These are phyloP conservation scores for Falco berigora DNA, from an alignment of 2,797 vertebrate genomes.

Conservation along the genomic window DNA sequence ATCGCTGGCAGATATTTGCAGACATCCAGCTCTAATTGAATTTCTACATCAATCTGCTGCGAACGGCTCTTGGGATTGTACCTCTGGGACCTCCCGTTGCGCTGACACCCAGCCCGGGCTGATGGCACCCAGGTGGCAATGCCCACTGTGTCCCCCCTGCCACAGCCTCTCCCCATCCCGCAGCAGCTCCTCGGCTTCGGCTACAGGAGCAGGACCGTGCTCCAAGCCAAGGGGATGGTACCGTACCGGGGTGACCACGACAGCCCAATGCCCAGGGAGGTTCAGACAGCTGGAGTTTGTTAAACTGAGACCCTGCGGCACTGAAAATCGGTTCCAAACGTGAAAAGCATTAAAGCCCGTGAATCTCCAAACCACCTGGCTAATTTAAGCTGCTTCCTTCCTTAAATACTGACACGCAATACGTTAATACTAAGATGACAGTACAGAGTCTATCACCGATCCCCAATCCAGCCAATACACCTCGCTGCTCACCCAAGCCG, in stretches of 20 bases:
- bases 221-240: accelerated
- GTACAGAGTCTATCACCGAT: accelerated
- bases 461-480: background rate
- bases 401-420: background rate
- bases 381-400: background rate
- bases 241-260: accelerated
- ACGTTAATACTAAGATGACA: background rate
- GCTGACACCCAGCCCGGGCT: background rate
- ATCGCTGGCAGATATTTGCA: background rate
- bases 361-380: background rate
- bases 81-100: background rate
- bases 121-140: background rate
- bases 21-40: background rate
- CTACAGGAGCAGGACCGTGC: background rate
- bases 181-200: background rate
- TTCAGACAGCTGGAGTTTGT: background rate
- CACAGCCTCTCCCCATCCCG: background rate
- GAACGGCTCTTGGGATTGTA: accelerated
- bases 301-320: background rate
- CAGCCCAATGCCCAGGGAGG: accelerated
- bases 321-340: background rate
- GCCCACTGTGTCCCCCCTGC: background rate
- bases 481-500: background rate
- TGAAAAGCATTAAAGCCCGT: background rate
- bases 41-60: background rate